A percentile compares a stretch with the other conserved stretches of the same genome.
Conservation (phyloP, 1,140 invertebrate genomes). For the silkworm (Bombyx mori) region DNA sequence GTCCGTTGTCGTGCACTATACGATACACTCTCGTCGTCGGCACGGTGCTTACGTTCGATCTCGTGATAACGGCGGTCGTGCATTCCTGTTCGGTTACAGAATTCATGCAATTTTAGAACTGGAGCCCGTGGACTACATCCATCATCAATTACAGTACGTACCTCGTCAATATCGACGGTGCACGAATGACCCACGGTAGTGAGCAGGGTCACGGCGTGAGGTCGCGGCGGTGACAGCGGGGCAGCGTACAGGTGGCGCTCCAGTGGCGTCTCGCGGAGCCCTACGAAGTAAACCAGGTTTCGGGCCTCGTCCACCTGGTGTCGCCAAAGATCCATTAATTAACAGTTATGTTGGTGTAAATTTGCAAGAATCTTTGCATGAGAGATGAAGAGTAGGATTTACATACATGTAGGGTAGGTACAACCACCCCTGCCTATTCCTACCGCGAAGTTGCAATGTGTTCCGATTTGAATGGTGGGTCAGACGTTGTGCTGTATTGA, state of each 20-base stretch:
- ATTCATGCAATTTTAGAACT: background rate
- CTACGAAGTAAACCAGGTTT: constrained; percentile 86
- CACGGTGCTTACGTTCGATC: constrained; percentile 88
- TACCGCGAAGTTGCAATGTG: no score
- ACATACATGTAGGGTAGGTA: no score
- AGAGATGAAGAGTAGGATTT: no score
- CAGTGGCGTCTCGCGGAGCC: constrained; percentile 83
- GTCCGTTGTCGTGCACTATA: constrained; percentile 69
- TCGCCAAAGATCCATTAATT: no score
- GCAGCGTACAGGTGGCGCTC: constrained; percentile 89
- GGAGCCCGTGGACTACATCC: background rate
- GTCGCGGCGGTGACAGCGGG: constrained; percentile 66
- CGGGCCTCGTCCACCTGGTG: constrained; percentile 75
- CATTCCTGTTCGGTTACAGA: constrained; percentile 74
- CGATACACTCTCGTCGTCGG: constrained; percentile 87
- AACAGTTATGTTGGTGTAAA: no score
- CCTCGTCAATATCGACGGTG: constrained; percentile 84
- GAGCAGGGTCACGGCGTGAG: constrained; percentile 67
- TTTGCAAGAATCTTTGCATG: no score
- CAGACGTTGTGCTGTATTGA: no score
- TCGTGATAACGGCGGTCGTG: constrained; percentile 88
- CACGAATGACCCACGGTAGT: constrained; percentile 85
- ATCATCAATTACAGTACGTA: constrained; percentile 33
- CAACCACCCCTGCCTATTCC: no score
- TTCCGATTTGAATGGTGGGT: no score